These are phyloP conservation scores for Phodopus roborovskii DNA, from an alignment of 2,113 vertebrate genomes.

Conservation along the genomic window DNA sequence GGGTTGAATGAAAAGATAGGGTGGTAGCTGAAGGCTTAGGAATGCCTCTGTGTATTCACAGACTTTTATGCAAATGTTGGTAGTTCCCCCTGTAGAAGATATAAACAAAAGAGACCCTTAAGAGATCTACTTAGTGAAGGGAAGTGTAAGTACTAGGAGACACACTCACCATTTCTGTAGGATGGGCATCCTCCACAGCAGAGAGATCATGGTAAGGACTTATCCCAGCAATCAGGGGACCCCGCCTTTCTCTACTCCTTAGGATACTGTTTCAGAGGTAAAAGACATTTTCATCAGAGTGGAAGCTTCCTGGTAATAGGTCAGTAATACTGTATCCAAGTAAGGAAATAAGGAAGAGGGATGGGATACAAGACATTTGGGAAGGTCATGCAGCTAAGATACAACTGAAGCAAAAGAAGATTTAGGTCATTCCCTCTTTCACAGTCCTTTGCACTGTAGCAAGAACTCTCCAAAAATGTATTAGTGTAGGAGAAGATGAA, in stretches of 20 bases:
- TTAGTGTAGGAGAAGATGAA: not conserved
- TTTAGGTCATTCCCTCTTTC: not conserved
- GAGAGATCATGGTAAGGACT: not conserved
- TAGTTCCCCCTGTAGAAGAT: not conserved
- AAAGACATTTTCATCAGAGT: not conserved
- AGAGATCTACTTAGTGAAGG: not conserved
- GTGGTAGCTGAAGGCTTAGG: not conserved
- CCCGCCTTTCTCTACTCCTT: not conserved
- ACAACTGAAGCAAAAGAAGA: not conserved
- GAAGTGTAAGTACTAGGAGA: not conserved
- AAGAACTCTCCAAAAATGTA: not conserved
- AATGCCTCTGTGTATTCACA: not conserved
- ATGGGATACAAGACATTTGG: not conserved
- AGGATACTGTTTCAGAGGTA: not conserved
- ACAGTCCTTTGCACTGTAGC: not conserved
- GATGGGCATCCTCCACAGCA: not conserved
- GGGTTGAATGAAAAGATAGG: not conserved
- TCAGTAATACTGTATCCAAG: not conserved
- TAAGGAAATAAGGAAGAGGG: not conserved
- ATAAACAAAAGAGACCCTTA: not conserved
- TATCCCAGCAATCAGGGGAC: not conserved
- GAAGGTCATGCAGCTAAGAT: not conserved
- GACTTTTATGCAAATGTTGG: not conserved
- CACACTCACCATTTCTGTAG: not conserved
- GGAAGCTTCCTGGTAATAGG: not conserved